These are phyloP conservation scores for Heliornis fulica DNA, from an alignment of 2,113 vertebrate genomes.

Conservation along the genomic window DNA sequence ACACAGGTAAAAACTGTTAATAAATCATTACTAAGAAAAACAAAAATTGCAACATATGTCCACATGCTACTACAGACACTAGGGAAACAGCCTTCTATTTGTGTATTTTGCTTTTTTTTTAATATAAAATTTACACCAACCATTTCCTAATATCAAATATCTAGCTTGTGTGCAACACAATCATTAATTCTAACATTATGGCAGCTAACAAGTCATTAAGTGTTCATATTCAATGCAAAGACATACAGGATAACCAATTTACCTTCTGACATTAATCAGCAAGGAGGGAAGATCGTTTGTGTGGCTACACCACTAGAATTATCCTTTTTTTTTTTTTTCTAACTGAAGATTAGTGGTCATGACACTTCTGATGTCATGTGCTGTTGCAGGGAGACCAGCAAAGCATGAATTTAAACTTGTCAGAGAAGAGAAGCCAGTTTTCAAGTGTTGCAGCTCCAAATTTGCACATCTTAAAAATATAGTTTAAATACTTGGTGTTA, in stretches of 20 bases:
- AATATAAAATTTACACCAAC: not conserved
- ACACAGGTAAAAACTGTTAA: not conserved
- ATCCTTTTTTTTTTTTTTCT: not conserved
- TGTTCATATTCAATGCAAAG: not conserved
- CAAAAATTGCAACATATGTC: not conserved
- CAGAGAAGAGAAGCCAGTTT: constrained; percentile 30
- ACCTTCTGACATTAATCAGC: not conserved
- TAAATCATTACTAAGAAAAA: not conserved
- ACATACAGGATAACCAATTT: not conserved
- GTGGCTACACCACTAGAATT: not conserved
- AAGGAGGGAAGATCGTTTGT: not conserved
- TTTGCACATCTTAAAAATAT: not conserved
- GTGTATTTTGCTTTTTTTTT: not conserved
- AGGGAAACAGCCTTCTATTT: not conserved
- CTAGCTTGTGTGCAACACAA: not conserved
- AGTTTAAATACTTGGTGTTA: not conserved
- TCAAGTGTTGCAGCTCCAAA: not conserved
- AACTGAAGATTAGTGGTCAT: constrained; percentile 24
- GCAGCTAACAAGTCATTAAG: not conserved
- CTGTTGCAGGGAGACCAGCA: not conserved
- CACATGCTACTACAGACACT: not conserved
- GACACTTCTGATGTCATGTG: constrained; percentile 28
- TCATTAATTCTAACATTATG: not conserved
- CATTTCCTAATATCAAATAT: not conserved
- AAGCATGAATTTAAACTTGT: constrained; percentile 36